Conservation (phyloP, 2,888 invertebrate species). For the Parascotia fuliginaria region DNA sequence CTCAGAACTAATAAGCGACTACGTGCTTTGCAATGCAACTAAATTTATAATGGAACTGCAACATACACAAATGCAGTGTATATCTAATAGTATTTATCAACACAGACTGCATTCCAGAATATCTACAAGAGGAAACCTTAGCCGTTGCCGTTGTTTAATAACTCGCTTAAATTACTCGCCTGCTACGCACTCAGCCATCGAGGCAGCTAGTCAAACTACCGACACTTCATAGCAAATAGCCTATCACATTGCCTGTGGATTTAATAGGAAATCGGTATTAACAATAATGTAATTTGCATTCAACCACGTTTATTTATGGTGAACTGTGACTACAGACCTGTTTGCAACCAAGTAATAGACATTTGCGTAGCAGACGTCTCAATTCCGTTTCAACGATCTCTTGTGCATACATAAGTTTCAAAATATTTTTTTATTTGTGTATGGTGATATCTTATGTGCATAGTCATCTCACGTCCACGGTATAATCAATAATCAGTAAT, state of each 20-base stretch:
- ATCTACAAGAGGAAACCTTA: constrained; percentile 38
- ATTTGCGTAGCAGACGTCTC: constrained; percentile 10
- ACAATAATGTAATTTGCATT: constrained; percentile 33
- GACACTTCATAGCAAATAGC: constrained; percentile 34
- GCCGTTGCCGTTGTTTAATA: constrained; percentile 47
- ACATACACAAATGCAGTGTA: not conserved
- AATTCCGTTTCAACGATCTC: constrained; percentile 11
- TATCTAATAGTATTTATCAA: constrained; percentile 27
- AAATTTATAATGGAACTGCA: not conserved
- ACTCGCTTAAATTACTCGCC: constrained; percentile 33
- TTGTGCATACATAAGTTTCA: constrained; percentile 12
- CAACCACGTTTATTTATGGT: constrained; percentile 18
- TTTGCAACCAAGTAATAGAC: constrained; percentile 18
- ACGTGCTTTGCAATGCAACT: not conserved
- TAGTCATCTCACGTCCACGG: constrained; percentile 37
- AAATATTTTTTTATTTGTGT: constrained; percentile 8
- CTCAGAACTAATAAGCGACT: too few species aligned
- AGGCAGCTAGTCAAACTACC: constrained; percentile 26
- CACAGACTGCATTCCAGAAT: constrained; percentile 30
- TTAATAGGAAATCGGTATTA: constrained; percentile 46
- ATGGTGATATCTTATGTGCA: constrained; percentile 14
- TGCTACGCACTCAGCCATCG: constrained; percentile 35
- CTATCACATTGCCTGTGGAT: constrained; percentile 37
- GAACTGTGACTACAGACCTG: constrained; percentile 14
- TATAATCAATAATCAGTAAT: constrained; percentile 49